These are phyloP conservation scores for Sarcophaga bullata DNA, from an alignment of 1,140 invertebrate species.

Conservation along the genomic window DNA sequence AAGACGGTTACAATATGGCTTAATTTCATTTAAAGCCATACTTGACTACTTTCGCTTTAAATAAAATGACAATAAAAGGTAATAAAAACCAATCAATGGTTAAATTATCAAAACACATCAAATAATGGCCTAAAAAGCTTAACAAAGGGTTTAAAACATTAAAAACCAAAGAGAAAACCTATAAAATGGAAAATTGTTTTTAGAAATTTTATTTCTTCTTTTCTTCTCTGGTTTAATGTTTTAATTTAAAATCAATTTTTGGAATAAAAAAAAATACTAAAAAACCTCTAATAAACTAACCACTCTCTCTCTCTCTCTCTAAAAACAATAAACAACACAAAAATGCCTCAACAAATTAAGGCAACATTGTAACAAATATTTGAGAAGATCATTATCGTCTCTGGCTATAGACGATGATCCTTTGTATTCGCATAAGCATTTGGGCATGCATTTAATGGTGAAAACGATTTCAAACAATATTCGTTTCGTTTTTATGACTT, in stretches of 20 bases:
- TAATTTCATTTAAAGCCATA: too few species aligned
- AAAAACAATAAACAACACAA: not conserved
- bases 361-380: not conserved
- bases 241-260: constrained; percentile 22
- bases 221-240: not conserved
- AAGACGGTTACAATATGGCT: too few species aligned
- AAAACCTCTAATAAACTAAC: constrained; percentile 5
- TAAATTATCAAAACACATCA: too few species aligned
- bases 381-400: not conserved
- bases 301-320: not conserved
- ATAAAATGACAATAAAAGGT: too few species aligned
- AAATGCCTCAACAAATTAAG: not conserved
- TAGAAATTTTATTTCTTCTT: not conserved
- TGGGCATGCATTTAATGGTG: not conserved
- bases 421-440: not conserved
- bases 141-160: too few species aligned
- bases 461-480: constrained; percentile 4
- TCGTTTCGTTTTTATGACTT: constrained; percentile 4
- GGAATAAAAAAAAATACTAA: not conserved
- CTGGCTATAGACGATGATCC: not conserved
- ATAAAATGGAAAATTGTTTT: constrained; percentile 15
- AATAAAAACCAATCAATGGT: too few species aligned
- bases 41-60: too few species aligned
- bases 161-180: not conserved
- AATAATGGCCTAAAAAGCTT: too few species aligned